Base-by-base conservation (phyloP, 1,140 invertebrate genomes). In the Muscidifurax raptorellus region DNA sequence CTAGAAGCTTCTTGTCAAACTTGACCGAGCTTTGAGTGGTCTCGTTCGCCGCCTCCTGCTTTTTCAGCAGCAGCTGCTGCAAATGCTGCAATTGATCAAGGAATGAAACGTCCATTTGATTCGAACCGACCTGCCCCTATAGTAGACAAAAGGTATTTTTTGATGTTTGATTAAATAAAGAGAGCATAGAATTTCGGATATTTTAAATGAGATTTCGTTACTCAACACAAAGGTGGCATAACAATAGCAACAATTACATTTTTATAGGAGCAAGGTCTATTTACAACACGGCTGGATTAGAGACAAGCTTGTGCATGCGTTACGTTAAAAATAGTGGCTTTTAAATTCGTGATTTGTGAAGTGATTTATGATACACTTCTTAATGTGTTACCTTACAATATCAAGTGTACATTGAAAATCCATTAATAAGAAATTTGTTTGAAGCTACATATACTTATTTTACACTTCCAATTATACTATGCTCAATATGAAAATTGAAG, bases 1-100 rank as follows among this genome's bases (percentile, higher is more conserved):
- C 97, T 30, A 98, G 91, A 1, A 97, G 90, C 90, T 97, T 97
- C 90, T 96, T 96, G 89, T 95, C 95, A 90, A 96, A 96, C 87
- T 95, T 95, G 2, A 96, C 94, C 0, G 92, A 92, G 86, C 88
- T 92, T 80, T 91, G 91, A 9, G 88, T 83, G 9, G 89, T 83
- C 86, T 90, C 91, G 72, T 90, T 93, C 18, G 87, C 88, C 52
- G 91, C 93, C 22, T 92, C 93, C 80, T 93, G 90, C 66, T 94
- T 94, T 81, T 94, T 94, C 27, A 94, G 89, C 44, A 95, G 88
- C 67, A 96, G 89, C 87, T 95, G 93, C 88, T 95, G 94, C 79
- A 95, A 90, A 88, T 95, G 94, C 89, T 95, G 94, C 75, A 95
- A 87, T 87, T 95, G 94, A 86, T 94, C 93, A 25, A 95, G 89